Conservation (phyloP, 2,888 invertebrate species). For the Drosophila tanythrix region DNA sequence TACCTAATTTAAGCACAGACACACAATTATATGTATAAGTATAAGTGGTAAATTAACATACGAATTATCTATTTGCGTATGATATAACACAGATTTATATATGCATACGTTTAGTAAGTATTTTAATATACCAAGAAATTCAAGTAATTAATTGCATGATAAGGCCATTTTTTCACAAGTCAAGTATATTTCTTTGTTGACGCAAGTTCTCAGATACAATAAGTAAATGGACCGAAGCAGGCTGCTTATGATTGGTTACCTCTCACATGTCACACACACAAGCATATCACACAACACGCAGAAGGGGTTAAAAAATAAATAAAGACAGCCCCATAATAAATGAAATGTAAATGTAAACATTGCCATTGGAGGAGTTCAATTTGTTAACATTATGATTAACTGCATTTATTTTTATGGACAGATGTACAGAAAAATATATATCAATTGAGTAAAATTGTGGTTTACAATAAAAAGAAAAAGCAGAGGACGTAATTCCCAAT, state of each 20-base stretch:
- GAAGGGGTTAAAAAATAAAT: not conserved
- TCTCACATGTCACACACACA: not conserved
- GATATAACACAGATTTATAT: not conserved
- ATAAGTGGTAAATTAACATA: not conserved
- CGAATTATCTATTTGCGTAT: not conserved
- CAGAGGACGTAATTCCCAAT: not conserved
- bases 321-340: not conserved
- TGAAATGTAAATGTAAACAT: not conserved
- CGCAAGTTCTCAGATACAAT: not conserved
- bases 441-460: not conserved
- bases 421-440: not conserved
- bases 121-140: not conserved
- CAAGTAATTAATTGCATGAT: constrained; percentile 22
- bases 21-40: not conserved
- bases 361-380: not conserved
- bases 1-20: not conserved
- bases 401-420: not conserved
- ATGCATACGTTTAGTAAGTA: not conserved
- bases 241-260: not conserved
- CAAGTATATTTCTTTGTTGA: not conserved
- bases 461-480: not conserved
- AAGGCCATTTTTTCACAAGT: not conserved
- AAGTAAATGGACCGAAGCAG: not conserved
- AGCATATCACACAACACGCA: not conserved
- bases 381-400: not conserved